Conservation (phyloP, 2,797 vertebrate species). For the Setipinna tenuifilis region DNA sequence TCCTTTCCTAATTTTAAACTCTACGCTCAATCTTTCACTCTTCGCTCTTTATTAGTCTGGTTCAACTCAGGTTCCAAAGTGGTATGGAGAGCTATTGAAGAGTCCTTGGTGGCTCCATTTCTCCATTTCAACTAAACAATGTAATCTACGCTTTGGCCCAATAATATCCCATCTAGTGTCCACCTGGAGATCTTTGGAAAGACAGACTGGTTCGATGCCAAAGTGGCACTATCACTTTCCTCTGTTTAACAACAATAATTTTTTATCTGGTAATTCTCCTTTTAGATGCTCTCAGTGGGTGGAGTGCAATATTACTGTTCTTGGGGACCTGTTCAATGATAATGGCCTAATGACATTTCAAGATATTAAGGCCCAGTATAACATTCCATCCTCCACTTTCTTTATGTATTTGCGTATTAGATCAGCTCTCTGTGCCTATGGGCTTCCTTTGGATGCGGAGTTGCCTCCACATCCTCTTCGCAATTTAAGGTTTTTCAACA, state of each 20-base stretch:
- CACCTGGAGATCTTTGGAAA: conserved; percentile 6
- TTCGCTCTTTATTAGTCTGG: neutral
- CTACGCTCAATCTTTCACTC: conserved; percentile 22
- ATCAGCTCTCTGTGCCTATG: neutral
- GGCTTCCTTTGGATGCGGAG: too few species aligned
- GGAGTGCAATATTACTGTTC: neutral
- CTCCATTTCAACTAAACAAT: conserved; percentile 23
- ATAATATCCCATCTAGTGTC: conserved; percentile 21
- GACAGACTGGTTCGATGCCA: neutral
- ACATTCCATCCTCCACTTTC: conserved; percentile 20
- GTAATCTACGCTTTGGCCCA: conserved; percentile 14
- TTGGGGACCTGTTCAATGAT: conserved; percentile 25
- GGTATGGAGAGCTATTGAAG: conserved; percentile 19
- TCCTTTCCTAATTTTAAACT: conserved; percentile 37
- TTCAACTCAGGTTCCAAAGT: neutral
- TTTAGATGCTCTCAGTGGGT: neutral
- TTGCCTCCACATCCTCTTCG: neutral
- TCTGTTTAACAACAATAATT: neutral
- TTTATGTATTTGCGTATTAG: conserved; percentile 24
- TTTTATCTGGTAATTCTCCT: conserved; percentile 3
- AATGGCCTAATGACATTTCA: conserved; percentile 25
- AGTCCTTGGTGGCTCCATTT: neutral
- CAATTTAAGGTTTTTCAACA: neutral
- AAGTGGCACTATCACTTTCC: neutral
- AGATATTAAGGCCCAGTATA: conserved; percentile 28